Conservation (phyloP, 2,797 vertebrate species). For the Numenius phaeopus region DNA sequence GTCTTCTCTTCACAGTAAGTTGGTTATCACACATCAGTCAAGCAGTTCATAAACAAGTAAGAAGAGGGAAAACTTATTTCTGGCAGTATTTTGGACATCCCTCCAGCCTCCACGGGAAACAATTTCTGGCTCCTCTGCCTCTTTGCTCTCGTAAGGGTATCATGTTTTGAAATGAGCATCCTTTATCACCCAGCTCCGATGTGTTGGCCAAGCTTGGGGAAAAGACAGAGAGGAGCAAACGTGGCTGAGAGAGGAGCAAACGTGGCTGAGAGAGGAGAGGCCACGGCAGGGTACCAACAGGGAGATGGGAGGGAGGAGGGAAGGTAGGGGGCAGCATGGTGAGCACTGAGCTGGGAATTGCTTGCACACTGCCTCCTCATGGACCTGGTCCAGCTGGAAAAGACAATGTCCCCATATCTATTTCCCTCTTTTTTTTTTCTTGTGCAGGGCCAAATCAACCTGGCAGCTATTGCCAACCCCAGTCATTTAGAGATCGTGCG, state of each 20-base stretch:
- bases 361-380: not conserved
- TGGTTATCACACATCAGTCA: not conserved
- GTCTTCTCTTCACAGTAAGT: not conserved
- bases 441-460: not conserved
- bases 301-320: not conserved
- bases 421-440: not conserved
- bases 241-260: not conserved
- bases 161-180: not conserved
- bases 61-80: not conserved
- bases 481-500: not conserved
- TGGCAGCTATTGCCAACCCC: not conserved
- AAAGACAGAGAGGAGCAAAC: not conserved
- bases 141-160: not conserved
- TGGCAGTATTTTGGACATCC: not conserved
- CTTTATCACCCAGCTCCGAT: accelerated
- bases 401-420: not conserved
- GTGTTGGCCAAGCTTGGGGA: not conserved
- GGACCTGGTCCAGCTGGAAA: conserved; percentile 1
- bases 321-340: not conserved
- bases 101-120: not conserved
- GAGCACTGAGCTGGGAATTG: not conserved
- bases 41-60: not conserved
- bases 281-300: not conserved
- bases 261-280: not conserved
- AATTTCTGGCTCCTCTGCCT: not conserved